Evolutionary conservation across 1,140 invertebrate species (phyloP), one percentile per base, ranked within the genome.

Genomic region (Steinernema feltiae): DNA sequence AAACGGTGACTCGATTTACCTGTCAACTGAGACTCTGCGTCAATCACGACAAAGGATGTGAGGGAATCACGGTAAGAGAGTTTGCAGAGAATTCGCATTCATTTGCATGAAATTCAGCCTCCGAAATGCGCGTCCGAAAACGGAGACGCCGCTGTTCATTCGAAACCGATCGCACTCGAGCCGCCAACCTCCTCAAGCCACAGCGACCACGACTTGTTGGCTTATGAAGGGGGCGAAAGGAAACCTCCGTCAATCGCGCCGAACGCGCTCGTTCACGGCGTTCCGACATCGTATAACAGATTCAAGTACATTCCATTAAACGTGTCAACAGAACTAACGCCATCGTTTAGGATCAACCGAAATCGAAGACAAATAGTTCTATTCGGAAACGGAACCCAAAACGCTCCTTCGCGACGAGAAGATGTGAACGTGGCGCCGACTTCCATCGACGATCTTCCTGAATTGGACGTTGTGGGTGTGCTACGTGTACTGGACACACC

Each of bases 11-110:
- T 41, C 76, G 85, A 12, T 85, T 85, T 69, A 82, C 82, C 0
- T 85, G 84, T 72, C 84, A 85, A 78, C 78, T 85, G 30, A 70
- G 86, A n/a, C 76, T 85, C 30, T 85, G 84, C 69, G 75, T 85
- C n/a, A 86, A 85, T 71, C 76, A 80, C 72, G 82, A 85, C 41
- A 73, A 80, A 17, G 81, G 81, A 21, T 85, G 84, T 72, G 77
- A 82, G 27, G 32, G 72, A 32, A 76, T 87, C 46, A 79, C 84
- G 46, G 84, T 85, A 70, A 63, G 15, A 63, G 24, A 63, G 3
- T 17, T 12, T 63, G 24, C 7, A 29, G n/a, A 21, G 0, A 46
- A 75, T 70, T 29, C 31, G n/a, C 69, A 41, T 48, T 48, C 32
- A 27, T 48, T n/a, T n/a, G n/a, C n/a, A n/a, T n/a, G n/a, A n/a